Conservation (phyloP, 2,797 vertebrate genomes). For the Aphelocoma californica region DNA sequence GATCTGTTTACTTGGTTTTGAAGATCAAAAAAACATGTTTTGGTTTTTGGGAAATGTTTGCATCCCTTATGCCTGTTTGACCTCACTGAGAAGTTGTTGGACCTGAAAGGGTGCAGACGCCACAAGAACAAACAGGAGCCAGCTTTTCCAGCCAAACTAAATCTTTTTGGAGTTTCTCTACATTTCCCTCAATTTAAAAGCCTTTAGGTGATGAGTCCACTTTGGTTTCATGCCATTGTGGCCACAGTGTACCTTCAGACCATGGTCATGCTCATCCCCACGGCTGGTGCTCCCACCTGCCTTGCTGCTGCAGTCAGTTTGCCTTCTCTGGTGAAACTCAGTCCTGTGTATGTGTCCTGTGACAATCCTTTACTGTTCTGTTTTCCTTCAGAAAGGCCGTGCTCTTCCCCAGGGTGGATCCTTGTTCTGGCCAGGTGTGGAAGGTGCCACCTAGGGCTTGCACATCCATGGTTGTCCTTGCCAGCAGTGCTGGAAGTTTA, state of each 20-base stretch:
- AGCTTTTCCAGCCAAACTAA: background rate
- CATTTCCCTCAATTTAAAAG: background rate
- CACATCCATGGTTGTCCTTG: accelerated
- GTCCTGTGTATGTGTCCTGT: background rate
- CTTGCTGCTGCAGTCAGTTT: background rate
- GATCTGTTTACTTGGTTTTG: background rate
- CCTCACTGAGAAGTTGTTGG: background rate
- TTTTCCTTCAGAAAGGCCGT: background rate
- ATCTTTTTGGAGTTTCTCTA: background rate
- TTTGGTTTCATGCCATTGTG: background rate
- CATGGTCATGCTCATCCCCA: accelerated
- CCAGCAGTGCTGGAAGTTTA: background rate
- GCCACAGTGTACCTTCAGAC: background rate
- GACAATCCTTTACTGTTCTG: accelerated
- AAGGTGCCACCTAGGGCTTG: background rate
- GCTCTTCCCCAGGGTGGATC: background rate
- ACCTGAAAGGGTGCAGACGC: accelerated
- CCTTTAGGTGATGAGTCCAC: background rate
- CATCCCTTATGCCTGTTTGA: background rate
- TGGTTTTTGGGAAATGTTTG: background rate
- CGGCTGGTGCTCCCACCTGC: background rate
- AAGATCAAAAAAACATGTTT: accelerated
- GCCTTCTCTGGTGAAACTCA: background rate
- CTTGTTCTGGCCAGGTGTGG: accelerated
- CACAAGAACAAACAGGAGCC: background rate